These are phyloP conservation scores for Ophraella communa DNA, from an alignment of 2,888 invertebrate genomes.

Conservation along the genomic window DNA sequence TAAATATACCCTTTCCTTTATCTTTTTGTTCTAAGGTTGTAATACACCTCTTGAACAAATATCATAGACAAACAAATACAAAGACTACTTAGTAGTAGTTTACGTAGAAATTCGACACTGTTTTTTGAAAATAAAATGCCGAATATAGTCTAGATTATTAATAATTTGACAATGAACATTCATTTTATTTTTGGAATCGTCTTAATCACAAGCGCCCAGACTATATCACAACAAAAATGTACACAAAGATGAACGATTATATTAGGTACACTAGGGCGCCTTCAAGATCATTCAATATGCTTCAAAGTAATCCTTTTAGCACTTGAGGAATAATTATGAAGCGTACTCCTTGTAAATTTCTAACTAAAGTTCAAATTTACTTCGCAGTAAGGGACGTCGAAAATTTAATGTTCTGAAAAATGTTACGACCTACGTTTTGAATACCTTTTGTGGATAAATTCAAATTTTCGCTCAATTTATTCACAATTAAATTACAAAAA, in stretches of 20 bases:
- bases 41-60: too few relatives aligned
- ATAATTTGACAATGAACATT: too few relatives aligned
- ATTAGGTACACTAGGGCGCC: neutral
- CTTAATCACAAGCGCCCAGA: neutral
- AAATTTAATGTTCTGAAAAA: neutral
- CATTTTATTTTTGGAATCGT: too few relatives aligned
- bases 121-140: too few relatives aligned
- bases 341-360: neutral
- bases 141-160: too few relatives aligned
- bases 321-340: neutral
- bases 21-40: too few relatives aligned
- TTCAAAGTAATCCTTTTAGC: constrained; percentile 3
- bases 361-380: neutral
- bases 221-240: neutral
- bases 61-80: too few relatives aligned
- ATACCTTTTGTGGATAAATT: neutral
- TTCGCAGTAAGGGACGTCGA: neutral
- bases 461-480: too few relatives aligned
- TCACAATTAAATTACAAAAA: too few relatives aligned
- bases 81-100: too few relatives aligned
- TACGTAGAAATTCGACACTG: too few relatives aligned
- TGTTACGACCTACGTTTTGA: neutral
- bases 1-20: too few relatives aligned
- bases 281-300: neutral
- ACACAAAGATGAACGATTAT: neutral